These are phyloP conservation scores for Druon quercuslanigerum DNA, from an alignment of 1,140 invertebrate genomes.

Conservation along the genomic window DNA sequence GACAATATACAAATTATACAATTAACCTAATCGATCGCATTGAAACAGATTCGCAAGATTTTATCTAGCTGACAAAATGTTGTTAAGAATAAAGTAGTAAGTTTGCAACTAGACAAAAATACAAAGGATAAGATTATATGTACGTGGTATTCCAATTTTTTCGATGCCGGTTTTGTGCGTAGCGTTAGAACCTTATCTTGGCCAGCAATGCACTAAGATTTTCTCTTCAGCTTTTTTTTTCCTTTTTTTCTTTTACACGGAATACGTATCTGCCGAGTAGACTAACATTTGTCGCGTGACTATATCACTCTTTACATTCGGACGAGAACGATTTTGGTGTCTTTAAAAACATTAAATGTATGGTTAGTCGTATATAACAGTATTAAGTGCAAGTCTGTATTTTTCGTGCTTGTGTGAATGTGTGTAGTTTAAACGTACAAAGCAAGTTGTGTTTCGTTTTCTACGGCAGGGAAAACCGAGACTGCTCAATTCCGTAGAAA, in stretches of 20 bases:
- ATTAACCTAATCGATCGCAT: constrained; percentile 4
- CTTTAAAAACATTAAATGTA: constrained; percentile 19
- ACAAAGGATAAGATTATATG: not conserved
- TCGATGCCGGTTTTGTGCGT: constrained; percentile 29
- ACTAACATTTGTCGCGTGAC: not conserved
- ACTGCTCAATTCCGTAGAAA: not conserved
- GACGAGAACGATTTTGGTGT: constrained; percentile 23
- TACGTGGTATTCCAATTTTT: constrained; percentile 29
- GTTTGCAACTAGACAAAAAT: no score
- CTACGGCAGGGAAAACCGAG: not conserved
- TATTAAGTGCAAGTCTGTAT: not conserved
- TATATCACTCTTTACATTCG: constrained; percentile 11
- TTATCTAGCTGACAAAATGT: no score
- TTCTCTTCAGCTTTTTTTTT: not conserved
- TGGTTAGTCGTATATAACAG: not conserved
- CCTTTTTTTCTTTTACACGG: not conserved
- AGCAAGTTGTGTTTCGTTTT: constrained; percentile 12
- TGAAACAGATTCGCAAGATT: constrained; percentile 2
- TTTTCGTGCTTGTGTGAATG: constrained; percentile 1
- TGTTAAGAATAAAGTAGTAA: no score
- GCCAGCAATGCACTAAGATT: constrained; percentile 27
- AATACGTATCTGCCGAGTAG: not conserved
- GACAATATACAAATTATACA: not conserved
- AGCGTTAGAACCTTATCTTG: constrained; percentile 22
- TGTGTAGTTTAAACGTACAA: constrained; percentile 21